Conservation (phyloP, 1,140 invertebrate species). For the Contarinia nasturtii region DNA sequence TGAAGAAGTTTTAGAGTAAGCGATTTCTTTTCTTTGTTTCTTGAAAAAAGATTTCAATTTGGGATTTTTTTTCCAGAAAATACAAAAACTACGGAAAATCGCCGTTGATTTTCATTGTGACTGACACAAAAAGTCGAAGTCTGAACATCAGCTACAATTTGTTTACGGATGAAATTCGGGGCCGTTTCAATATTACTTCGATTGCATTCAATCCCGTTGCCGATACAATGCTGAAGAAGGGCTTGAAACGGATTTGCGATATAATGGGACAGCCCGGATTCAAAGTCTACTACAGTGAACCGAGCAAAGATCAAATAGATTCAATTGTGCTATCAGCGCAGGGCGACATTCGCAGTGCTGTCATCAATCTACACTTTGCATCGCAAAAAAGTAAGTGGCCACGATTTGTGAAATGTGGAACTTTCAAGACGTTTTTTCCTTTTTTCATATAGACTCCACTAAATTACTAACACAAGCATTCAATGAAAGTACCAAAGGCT, state of each 20-base stretch:
- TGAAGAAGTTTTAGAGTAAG: conserved; percentile 40
- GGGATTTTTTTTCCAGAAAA: conserved; percentile 24
- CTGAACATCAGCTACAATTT: conserved; percentile 37
- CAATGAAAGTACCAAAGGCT: too few relatives aligned
- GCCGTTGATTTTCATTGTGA: conserved; percentile 48
- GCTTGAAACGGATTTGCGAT: conserved; percentile 36
- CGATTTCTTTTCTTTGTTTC: conserved; percentile 6
- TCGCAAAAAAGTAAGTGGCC: conserved; percentile 36
- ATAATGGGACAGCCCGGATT: conserved; percentile 29
- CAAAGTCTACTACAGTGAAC: conserved; percentile 28
- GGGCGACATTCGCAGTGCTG: conserved; percentile 47
- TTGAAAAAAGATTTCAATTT: conserved; percentile 2
- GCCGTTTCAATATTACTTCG: conserved; percentile 35
- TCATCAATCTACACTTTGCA: conserved; percentile 51
- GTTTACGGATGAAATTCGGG: conserved; percentile 36
- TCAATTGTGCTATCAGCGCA: conserved; percentile 43
- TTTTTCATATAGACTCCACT: too few relatives aligned
- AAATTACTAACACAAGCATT: too few relatives aligned
- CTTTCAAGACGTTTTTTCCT: not conserved
- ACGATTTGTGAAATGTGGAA: conserved; percentile 11
- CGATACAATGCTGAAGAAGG: conserved; percentile 38
- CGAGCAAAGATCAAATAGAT: conserved; percentile 34
- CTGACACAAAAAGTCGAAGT: conserved; percentile 36
- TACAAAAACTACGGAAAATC: conserved; percentile 38
- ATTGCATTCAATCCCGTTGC: conserved; percentile 49